phyloP scores from a whole-genome alignment of 2,888 invertebrate genomes.

The Xylophagus ater region DNA sequence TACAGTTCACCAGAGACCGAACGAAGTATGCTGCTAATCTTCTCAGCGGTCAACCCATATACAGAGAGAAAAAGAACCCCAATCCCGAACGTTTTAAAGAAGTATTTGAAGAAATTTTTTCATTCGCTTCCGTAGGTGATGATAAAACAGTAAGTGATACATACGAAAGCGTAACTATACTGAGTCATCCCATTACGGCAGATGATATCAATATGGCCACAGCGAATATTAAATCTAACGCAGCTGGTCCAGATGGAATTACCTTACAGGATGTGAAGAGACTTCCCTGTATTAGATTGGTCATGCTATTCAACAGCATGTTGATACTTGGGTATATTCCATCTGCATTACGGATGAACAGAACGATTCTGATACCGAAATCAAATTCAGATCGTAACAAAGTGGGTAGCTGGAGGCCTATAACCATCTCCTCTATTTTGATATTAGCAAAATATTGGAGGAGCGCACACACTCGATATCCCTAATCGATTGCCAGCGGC shows the following conservation, averaged over 20 bases:
- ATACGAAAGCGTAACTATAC: fast-evolving
- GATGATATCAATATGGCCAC: too few species aligned
- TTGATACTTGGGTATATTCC: neutral
- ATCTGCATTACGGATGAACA: too few species aligned
- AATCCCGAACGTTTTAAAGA: neutral
- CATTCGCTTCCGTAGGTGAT: neutral
- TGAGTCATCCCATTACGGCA: too few species aligned
- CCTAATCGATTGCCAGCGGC: neutral
- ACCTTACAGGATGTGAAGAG: neutral
- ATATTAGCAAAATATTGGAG: too few species aligned
- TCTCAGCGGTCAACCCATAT: neutral
- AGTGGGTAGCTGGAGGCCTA: neutral
- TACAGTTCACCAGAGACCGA: neutral
- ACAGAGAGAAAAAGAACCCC: neutral
- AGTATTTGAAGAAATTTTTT: neutral
- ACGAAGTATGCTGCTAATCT: neutral
- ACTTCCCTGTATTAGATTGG: too few species aligned
- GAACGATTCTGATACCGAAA: conserved; percentile 1
- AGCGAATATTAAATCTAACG: neutral
- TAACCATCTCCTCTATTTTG: neutral
- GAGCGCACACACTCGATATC: too few species aligned
- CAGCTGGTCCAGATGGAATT: neutral
- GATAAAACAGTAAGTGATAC: neutral
- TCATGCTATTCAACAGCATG: neutral
- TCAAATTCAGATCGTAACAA: neutral